A percentile compares a stretch with the other conserved stretches of the same genome.
phyloP scores from a whole-genome alignment of 2,888 invertebrate species.

The Altica lythri region DNA sequence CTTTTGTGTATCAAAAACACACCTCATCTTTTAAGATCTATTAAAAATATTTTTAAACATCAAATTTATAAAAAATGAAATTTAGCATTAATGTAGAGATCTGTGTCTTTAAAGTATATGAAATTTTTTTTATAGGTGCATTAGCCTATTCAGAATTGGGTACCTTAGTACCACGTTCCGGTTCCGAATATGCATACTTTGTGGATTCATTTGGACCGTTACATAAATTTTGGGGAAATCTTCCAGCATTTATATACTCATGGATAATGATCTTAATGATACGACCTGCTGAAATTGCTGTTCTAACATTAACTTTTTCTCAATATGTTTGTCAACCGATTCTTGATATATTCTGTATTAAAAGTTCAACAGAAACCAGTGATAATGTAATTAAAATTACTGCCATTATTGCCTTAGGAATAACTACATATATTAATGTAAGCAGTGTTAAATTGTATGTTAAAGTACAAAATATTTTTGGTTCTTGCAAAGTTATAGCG shows the following conservation, averaged over 20 bases:
- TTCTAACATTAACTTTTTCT: constrained; percentile 76
- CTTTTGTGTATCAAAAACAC: no score
- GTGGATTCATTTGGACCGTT: constrained; percentile 71
- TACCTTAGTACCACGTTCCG: constrained; percentile 76
- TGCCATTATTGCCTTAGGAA: constrained; percentile 67
- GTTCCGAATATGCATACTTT: constrained; percentile 82
- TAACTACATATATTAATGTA: constrained; percentile 78
- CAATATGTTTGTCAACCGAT: constrained; percentile 75
- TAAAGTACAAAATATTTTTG: constrained; percentile 80
- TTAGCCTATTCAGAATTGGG: constrained; percentile 81
- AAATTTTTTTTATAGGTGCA: constrained; percentile 65
- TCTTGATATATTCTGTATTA: constrained; percentile 55
- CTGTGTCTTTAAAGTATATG: not conserved
- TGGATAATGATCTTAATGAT: constrained; percentile 78
- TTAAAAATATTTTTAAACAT: no score
- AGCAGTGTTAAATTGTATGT: constrained; percentile 80
- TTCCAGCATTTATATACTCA: constrained; percentile 76
- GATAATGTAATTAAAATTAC: constrained; percentile 65
- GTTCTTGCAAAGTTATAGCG: constrained; percentile 76
- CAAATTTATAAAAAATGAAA: no score
- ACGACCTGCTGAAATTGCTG: constrained; percentile 78
- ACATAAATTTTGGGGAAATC: constrained; percentile 71
- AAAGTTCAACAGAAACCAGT: constrained; percentile 52
- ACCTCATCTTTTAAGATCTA: no score
- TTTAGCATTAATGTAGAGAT: no score